Percentiles rank a stretch among this genome's conserved stretches.
Evolutionary conservation across 2,888 invertebrate genomes (phyloP).

Genomic region (Brachypterus glaber): DNA sequence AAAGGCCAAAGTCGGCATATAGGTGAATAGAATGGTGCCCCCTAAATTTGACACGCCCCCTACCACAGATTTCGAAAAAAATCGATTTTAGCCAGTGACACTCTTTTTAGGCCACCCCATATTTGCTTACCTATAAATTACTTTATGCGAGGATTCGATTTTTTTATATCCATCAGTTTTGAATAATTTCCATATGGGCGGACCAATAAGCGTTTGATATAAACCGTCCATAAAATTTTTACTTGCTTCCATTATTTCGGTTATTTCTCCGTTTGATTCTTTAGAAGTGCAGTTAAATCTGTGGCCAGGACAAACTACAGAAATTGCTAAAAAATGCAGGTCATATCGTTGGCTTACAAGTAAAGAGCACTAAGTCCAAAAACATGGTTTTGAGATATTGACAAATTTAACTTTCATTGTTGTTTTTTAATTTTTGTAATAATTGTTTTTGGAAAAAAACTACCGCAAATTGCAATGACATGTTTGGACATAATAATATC

Average conservation of each 20-base stretch:
- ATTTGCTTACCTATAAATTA: constrained; percentile 34
- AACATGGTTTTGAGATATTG: no score
- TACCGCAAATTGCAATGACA: no score
- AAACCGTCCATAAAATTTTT: constrained; percentile 43
- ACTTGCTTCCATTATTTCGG: constrained; percentile 41
- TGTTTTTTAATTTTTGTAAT: no score
- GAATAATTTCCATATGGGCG: constrained; percentile 44
- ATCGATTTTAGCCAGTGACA: no score
- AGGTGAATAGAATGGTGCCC: background rate
- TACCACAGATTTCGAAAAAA: no score
- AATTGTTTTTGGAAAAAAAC: no score
- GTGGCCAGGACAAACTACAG: constrained; percentile 44
- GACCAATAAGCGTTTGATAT: constrained; percentile 41
- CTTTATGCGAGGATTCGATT: constrained; percentile 43
- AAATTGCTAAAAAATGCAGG: constrained; percentile 41
- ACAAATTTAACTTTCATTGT: no score
- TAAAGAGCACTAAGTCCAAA: no score
- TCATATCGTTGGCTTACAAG: no score
- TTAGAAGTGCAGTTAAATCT: constrained; percentile 38
- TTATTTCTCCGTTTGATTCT: constrained; percentile 25
- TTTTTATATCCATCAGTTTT: constrained; percentile 43
- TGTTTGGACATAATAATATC: no score
- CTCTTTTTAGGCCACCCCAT: no score
- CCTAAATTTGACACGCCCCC: constrained; percentile 4
- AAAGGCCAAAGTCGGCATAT: no score